Conservation (phyloP, 2,797 vertebrate species). For the Gymnopithys bicolor region DNA sequence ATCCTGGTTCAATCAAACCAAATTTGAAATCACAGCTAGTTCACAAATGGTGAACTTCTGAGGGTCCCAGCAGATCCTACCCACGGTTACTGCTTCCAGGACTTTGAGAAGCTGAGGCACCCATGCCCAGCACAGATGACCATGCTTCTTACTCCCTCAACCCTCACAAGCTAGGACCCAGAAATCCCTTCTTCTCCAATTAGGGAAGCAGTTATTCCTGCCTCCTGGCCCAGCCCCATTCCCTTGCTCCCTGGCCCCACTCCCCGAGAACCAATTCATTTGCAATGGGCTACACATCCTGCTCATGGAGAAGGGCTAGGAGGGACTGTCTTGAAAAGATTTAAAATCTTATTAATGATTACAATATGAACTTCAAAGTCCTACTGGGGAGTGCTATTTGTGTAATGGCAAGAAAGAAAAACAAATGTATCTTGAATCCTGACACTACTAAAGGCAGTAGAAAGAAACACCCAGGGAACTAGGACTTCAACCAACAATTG, state of each 20-base stretch:
- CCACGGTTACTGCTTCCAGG: background rate
- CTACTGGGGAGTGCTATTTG: slow-evolving; percentile 32
- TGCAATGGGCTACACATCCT: slow-evolving; percentile 12
- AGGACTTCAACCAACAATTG: slow-evolving; percentile 46
- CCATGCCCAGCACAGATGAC: background rate
- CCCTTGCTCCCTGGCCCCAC: background rate
- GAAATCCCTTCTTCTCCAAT: background rate
- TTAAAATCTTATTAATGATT: slow-evolving; percentile 62
- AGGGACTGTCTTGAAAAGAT: slow-evolving; percentile 43
- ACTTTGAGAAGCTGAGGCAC: background rate
- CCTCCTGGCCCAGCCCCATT: background rate
- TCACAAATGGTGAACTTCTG: background rate
- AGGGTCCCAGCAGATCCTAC: background rate
- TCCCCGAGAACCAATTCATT: slow-evolving; percentile 39
- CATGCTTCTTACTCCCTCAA: background rate
- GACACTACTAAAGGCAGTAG: background rate
- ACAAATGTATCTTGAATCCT: slow-evolving; percentile 58
- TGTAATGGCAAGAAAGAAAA: slow-evolving; percentile 62
- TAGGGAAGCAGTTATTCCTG: background rate
- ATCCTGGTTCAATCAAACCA: background rate
- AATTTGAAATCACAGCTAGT: slow-evolving; percentile 18
- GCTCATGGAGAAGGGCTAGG: slow-evolving; percentile 37
- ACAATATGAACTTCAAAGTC: slow-evolving; percentile 62
- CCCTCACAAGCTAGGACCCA: background rate
- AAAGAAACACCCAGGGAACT: slow-evolving; percentile 23